Evolutionary conservation across 2,113 vertebrate species (phyloP), one percentile per base, ranked within the genome.

Genomic region (Odocoileus virginianus): DNA sequence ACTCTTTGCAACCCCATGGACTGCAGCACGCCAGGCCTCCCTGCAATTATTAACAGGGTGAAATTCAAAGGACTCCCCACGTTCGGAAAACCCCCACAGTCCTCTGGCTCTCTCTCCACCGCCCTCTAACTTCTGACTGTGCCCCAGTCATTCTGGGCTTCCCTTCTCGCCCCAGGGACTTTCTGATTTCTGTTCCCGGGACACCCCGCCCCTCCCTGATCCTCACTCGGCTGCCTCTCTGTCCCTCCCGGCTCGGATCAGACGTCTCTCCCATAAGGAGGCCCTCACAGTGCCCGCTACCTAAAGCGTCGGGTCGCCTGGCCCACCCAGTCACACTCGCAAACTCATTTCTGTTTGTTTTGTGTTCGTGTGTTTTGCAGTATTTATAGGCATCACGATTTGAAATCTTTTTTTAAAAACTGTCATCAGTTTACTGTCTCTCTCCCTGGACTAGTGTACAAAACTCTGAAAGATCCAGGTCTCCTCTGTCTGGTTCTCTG

Each of bases 351-450:
- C 15, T n/a, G 61, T 14, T 76, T 79, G 7, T 52, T 71, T 71
- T 91, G 57, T 50, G 8, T 14, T 14, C 25, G 1, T n/a, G 76
- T 76, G 28, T 14, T 57, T 58, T 28, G 50, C 2, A 57, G 19
- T 8, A 45, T 45, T 54, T 86, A 40, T 25, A 12, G 2, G 9
- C 10, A 40, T 87, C 55, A 83, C 2, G 19, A 25, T 45, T 43
- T 67, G 71, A 92, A 83, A 43, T 21, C n/a, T 95, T 47, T 95
- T 87, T 25, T 3, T 27, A 84, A 60, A 93, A 85, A 30, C 25
- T 30, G 5, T 82, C 2, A n/a, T 50, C 12, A 21, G 47, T 83
- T 94, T 43, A 58, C 55, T 30, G 21, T 81, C 19, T 47, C 0
- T 82, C 71, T 92, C 71, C 82, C 25, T 15, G 11, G 3, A 2